Conservation (phyloP, 2,797 vertebrate species). For the Alosa sapidissima region DNA sequence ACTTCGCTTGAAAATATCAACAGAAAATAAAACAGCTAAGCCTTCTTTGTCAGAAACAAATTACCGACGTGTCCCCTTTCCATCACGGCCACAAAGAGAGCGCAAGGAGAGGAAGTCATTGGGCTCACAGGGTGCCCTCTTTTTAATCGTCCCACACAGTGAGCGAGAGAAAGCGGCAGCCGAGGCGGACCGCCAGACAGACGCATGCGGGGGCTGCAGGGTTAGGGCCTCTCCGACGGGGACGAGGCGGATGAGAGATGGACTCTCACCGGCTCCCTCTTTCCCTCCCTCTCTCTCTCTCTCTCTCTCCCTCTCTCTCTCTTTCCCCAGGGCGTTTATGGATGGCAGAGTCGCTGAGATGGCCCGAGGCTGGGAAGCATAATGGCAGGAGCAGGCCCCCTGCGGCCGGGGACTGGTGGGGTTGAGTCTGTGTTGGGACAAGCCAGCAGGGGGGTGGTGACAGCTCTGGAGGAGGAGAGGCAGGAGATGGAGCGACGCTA, state of each 20-base stretch:
- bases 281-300: conserved; percentile 34
- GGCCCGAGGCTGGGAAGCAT: conserved; percentile 57
- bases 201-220: neutral
- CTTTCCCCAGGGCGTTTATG: neutral
- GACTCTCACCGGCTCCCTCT: conserved; percentile 47
- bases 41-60: conserved; percentile 22
- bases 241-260: conserved; percentile 48
- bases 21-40: neutral
- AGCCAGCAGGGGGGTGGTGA: conserved; percentile 75
- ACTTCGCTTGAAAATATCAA: neutral
- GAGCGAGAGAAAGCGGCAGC: conserved; percentile 26
- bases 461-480: conserved; percentile 81
- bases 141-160: conserved; percentile 24
- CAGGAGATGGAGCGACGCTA: conserved; percentile 76
- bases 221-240: conserved; percentile 36
- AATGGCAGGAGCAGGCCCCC: conserved; percentile 61
- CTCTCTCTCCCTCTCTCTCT: conserved; percentile 29
- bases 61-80: conserved; percentile 19
- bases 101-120: conserved; percentile 4
- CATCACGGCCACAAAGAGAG: conserved; percentile 18
- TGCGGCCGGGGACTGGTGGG: conserved; percentile 66
- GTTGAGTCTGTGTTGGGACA: conserved; percentile 63
- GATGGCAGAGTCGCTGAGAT: conserved; percentile 48
- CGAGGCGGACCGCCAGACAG: neutral
- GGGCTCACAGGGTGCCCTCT: conserved; percentile 7